Conservation (phyloP, 2,888 invertebrate genomes). For the Scaptomyza reducta region DNA sequence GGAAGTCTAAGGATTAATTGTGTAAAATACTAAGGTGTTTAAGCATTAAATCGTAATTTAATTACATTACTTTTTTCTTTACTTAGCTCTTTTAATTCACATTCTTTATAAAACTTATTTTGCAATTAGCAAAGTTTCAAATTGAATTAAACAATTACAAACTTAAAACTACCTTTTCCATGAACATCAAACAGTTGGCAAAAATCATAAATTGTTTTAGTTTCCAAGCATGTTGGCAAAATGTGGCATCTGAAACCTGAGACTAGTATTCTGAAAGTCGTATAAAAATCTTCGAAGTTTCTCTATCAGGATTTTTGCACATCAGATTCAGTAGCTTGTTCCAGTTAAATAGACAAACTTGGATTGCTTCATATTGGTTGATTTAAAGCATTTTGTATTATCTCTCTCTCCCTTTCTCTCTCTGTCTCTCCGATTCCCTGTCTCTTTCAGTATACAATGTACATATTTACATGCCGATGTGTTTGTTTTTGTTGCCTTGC, state of each 20-base stretch:
- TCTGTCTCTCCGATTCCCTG: too few species aligned
- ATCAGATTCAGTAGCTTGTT: neutral
- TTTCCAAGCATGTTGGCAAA: neutral
- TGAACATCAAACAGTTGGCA: neutral
- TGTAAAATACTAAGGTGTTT: too few species aligned
- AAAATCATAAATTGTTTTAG: neutral
- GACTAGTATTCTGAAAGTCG: neutral
- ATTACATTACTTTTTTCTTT: too few species aligned
- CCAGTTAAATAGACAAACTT: constrained; percentile 4
- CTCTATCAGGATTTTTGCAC: neutral
- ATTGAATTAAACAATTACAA: neutral
- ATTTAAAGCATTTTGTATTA: constrained; percentile 5
- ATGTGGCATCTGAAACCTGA: neutral
- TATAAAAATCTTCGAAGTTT: neutral
- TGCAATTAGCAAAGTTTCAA: neutral
- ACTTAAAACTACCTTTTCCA: neutral
- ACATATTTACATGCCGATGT: constrained; percentile 12
- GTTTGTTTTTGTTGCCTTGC: constrained; percentile 13
- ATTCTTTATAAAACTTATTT: neutral
- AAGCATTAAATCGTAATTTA: too few species aligned
- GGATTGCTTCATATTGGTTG: neutral
- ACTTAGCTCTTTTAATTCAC: neutral
- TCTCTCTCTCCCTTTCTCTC: neutral
- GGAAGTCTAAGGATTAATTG: too few species aligned
- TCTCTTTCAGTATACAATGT: neutral